phyloP scores from a whole-genome alignment of 2,888 invertebrate genomes.

The Scaptomyza cyrtandrae region DNA sequence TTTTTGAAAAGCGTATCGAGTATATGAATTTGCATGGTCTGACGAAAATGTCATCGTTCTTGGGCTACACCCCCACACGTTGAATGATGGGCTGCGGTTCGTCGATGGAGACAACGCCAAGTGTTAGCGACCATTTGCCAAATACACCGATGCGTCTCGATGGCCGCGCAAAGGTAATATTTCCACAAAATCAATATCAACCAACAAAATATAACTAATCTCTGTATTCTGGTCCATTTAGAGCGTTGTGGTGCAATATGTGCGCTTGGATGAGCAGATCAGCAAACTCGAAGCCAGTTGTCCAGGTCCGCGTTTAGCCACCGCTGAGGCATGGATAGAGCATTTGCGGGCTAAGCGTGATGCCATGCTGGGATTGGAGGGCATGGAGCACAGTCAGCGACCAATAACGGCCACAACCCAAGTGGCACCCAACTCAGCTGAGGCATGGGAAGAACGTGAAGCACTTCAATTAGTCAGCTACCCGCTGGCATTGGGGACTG shows the following conservation, averaged over 20 bases:
- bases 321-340: conserved; percentile 84
- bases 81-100: conserved; percentile 81
- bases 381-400: conserved; percentile 23
- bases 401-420: conserved; percentile 1
- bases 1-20: neutral
- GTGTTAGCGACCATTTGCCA: conserved; percentile 57
- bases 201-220: neutral
- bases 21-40: conserved; percentile 35
- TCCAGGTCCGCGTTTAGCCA: conserved; percentile 83
- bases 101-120: conserved; percentile 73
- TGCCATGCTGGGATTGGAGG: conserved; percentile 70
- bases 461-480: conserved; percentile 30
- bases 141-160: conserved; percentile 43
- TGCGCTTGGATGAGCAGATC: conserved; percentile 82
- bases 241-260: conserved; percentile 80
- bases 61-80: neutral
- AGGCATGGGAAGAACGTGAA: conserved; percentile 18
- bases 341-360: conserved; percentile 80
- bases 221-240: conserved; percentile 17
- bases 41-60: conserved; percentile 38
- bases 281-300: conserved; percentile 81
- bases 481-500: conserved; percentile 28
- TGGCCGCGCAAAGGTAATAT: conserved; percentile 45
- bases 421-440: neutral
- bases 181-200: conserved; percentile 8